Evolutionary conservation across 1,140 invertebrate genomes (phyloP).

Genomic region (Drosophila nikananu): DNA sequence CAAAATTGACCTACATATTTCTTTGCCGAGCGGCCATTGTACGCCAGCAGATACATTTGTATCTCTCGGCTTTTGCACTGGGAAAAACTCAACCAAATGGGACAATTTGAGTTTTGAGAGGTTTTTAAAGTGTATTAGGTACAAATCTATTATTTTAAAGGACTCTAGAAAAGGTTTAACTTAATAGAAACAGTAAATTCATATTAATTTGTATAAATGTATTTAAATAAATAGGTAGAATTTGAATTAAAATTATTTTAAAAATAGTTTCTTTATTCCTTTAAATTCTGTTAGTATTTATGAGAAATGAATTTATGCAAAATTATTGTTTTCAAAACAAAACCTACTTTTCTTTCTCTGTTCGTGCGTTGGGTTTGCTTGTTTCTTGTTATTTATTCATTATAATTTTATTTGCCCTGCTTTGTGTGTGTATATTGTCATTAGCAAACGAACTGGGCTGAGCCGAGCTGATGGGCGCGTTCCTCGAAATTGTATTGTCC

Average conservation of each 20-base stretch:
- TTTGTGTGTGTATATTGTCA: constrained; percentile 29
- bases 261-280: too few species aligned
- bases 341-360: constrained; percentile 3
- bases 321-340: neutral
- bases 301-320: neutral
- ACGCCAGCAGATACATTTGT: constrained; percentile 49
- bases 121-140: neutral
- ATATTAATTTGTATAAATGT: neutral
- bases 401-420: constrained; percentile 75
- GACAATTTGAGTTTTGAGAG: neutral
- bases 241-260: neutral
- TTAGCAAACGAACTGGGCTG: constrained; percentile 35
- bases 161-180: neutral
- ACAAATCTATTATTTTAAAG: too few species aligned
- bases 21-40: constrained; percentile 43
- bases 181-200: too few species aligned
- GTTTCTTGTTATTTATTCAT: constrained; percentile 78
- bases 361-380: constrained; percentile 15
- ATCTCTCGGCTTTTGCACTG: constrained; percentile 19
- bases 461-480: constrained; percentile 23
- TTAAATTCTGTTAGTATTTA: neutral
- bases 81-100: neutral
- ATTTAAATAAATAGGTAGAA: neutral
- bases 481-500: constrained; percentile 60
- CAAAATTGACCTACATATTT: constrained; percentile 82